Evolutionary conservation across 2,113 vertebrate genomes (phyloP), one percentile per base, ranked within the genome.

Genomic region (Chelonoidis abingdonii): DNA sequence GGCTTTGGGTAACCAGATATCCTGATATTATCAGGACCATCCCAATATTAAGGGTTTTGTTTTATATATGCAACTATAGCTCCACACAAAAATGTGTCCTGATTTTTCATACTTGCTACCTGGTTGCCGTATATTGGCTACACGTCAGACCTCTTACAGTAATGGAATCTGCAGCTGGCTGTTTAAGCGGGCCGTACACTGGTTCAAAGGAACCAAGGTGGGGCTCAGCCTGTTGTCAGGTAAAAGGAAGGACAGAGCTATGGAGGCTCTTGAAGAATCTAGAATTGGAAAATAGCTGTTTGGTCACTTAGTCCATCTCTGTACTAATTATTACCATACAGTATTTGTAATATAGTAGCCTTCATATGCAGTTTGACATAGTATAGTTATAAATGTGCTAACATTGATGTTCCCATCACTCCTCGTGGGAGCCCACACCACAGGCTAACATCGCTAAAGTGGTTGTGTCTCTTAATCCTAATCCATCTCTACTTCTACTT

Each of bases 61-160:
- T 27, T 62, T 62, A 62, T 62, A 62, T 31, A 62, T 62, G 57
- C 57, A 62, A 62, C 27, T 27, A 62, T 29, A 31, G 27, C 27
- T 62, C 27, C 57, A 5, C 29, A 3, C 57, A 62, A 29, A 62
- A 62, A 62, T 6, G 27, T 31, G 27, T 62, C 27, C 27, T 5
- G 3, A 31, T 62, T 62, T 62, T 29, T 62, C 57, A 62, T 27
- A 62, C 27, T 31, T 62, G 11, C 29, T 62, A 62, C 31, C 27
- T 62, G 57, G 57, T 62, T 11, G 13, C 5, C 4, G 2, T 62
- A 62, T 4, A 62, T 62, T 31, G 27, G n/a, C 19, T 72, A 38
- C 25, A 93, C 96, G 91, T 95, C 88, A 92, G 59, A 95, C 96
- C 94, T 96, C 96, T 96, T 91, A 93, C 93, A 83, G 79, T 97